These are phyloP conservation scores for Sericinus montela DNA, from an alignment of 2,888 invertebrate genomes.

Conservation along the genomic window DNA sequence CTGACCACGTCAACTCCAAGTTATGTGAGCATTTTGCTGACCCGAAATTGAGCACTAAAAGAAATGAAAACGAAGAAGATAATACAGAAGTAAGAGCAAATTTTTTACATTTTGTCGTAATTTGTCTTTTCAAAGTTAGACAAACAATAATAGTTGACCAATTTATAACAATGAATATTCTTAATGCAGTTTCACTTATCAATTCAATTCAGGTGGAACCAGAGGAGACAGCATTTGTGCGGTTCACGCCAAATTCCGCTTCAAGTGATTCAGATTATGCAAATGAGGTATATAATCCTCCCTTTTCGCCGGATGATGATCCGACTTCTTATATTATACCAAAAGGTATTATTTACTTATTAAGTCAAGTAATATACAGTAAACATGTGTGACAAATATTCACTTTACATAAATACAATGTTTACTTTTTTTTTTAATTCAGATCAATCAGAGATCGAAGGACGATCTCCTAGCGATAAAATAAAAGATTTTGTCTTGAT, in stretches of 20 bases:
- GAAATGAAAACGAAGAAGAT: conserved; percentile 34
- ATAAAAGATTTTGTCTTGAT: conserved; percentile 58
- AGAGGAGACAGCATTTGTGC: conserved; percentile 87
- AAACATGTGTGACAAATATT: too few relatives aligned
- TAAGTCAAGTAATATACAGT: too few relatives aligned
- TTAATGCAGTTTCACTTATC: too few relatives aligned
- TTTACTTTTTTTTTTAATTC: conserved; percentile 21
- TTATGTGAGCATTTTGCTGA: conserved; percentile 66
- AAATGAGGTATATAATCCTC: conserved; percentile 90
- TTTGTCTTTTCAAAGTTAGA: neutral
- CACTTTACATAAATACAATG: too few relatives aligned
- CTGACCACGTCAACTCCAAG: conserved; percentile 55
- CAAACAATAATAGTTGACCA: too few relatives aligned
- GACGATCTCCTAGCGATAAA: conserved; percentile 59
- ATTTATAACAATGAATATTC: too few relatives aligned
- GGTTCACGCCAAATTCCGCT: conserved; percentile 85
- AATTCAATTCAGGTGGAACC: conserved; percentile 80
- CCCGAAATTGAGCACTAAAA: conserved; percentile 48
- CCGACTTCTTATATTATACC: conserved; percentile 44
- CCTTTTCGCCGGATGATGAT: conserved; percentile 73
- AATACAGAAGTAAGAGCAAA: conserved; percentile 42
- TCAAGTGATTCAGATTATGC: conserved; percentile 84
- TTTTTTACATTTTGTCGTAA: neutral
- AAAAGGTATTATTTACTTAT: too few relatives aligned
- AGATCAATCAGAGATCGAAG: conserved; percentile 30